A percentile compares a stretch with the other conserved stretches of the same genome.
Evolutionary conservation across 2,797 vertebrate species (phyloP).

Genomic region (Coranthus polyacanthus): DNA sequence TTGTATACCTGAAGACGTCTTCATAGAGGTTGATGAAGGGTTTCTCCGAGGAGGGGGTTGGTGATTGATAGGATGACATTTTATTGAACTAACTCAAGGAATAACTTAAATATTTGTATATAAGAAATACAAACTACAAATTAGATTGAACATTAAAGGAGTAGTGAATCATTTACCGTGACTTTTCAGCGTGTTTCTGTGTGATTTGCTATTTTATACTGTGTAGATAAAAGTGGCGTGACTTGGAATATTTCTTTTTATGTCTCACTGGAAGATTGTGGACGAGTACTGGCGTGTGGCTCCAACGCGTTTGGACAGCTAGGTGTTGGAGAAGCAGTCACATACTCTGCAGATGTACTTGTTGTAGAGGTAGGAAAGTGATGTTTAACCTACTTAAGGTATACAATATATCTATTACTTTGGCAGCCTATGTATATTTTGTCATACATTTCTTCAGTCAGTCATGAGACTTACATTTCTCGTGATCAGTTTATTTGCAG

Average conservation of each 20-base stretch:
- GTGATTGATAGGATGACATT: no score
- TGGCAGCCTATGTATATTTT: background rate
- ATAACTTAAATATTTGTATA: no score
- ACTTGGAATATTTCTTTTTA: slow-evolving; percentile 15
- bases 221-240: no score
- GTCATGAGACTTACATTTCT: background rate
- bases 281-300: slow-evolving; percentile 89
- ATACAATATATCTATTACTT: no score
- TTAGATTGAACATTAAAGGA: no score
- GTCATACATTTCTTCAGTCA: background rate
- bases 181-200: no score
- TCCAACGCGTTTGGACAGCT: slow-evolving; percentile 94
- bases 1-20: background rate
- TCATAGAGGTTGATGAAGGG: background rate
- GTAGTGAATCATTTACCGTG: no score
- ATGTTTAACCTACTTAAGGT: background rate
- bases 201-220: no score
- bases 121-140: no score
- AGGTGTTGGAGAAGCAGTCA: slow-evolving; percentile 82
- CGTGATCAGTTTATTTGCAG: background rate
- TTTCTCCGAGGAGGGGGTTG: background rate
- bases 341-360: slow-evolving; percentile 79
- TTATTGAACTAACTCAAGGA: no score
- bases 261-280: slow-evolving; percentile 79
- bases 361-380: slow-evolving; percentile 84